A percentile compares a stretch with the other conserved stretches of the same genome.
phyloP scores from a whole-genome alignment of 2,797 vertebrate genomes.

The Limnodromus scolopaceus region DNA sequence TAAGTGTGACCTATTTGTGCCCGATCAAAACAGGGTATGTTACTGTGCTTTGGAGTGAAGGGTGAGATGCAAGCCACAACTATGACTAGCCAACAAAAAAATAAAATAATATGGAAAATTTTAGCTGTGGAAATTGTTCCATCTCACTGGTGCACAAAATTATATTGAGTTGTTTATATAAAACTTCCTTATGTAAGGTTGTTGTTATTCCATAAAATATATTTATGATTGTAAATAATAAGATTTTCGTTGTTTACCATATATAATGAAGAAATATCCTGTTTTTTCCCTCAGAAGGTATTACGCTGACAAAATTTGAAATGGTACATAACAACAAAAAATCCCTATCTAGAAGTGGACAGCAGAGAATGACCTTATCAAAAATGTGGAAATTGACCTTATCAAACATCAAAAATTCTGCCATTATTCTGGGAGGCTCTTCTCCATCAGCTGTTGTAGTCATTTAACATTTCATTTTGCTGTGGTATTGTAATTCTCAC shows the following conservation, averaged over 20 bases:
- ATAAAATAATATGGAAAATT: not conserved
- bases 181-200: not conserved
- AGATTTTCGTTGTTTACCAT: not conserved
- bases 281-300: not conserved
- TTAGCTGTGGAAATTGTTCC: not conserved
- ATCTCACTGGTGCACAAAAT: not conserved
- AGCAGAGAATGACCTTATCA: slow-evolving; percentile 3
- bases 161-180: not conserved
- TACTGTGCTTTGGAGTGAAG: not conserved
- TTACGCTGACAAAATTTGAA: not conserved
- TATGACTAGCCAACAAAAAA: not conserved
- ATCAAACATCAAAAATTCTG: not conserved
- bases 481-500: not conserved
- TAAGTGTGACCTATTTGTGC: not conserved
- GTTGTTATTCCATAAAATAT: not conserved
- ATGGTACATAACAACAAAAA: not conserved
- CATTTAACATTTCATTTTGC: not conserved
- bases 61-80: not conserved
- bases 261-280: not conserved
- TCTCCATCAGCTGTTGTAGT: not conserved
- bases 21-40: not conserved
- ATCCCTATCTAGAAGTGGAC: not conserved
- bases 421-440: not conserved
- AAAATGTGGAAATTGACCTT: not conserved
- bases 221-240: not conserved